Evolutionary conservation across 1,140 invertebrate genomes (phyloP).

Genomic region (Helicoverpa armigera): DNA sequence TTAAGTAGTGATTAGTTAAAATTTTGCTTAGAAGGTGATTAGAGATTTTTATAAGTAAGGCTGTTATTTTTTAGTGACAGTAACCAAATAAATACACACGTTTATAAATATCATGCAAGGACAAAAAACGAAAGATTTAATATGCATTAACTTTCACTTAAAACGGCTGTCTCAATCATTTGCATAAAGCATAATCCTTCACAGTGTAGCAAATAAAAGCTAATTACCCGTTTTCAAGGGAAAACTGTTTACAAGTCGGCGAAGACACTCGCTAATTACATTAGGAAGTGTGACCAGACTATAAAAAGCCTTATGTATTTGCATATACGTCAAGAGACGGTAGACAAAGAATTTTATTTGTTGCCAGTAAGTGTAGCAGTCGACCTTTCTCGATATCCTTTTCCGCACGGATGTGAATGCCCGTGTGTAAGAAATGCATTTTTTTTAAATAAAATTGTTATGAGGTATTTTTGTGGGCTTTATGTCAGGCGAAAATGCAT

Average conservation of each 20-base stretch:
- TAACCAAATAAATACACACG: too few relatives aligned
- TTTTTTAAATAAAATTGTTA: background rate
- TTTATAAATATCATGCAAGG: too few relatives aligned
- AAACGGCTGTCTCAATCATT: background rate
- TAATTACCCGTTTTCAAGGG: conserved; percentile 1
- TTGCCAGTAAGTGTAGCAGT: conserved; percentile 31
- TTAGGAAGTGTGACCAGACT: background rate
- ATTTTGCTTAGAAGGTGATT: too few relatives aligned
- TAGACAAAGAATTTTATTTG: conserved; percentile 16
- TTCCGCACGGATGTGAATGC: conserved; percentile 54
- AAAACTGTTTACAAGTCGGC: background rate
- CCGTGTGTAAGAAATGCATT: background rate
- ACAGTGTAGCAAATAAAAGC: conserved; percentile 11
- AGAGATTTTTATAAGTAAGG: too few relatives aligned
- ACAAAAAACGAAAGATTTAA: too few relatives aligned
- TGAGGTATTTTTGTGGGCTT: background rate
- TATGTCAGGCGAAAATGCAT: too few relatives aligned
- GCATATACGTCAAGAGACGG: conserved; percentile 14
- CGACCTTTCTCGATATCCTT: conserved; percentile 53
- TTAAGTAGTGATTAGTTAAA: too few relatives aligned
- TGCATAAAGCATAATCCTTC: background rate
- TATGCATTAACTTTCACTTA: too few relatives aligned
- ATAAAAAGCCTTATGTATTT: conserved; percentile 2
- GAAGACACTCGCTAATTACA: conserved; percentile 17
- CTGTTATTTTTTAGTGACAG: too few relatives aligned